Evolutionary conservation across 2,797 vertebrate species (phyloP).

Genomic region (Gymnoscopelus microlampas): DNA sequence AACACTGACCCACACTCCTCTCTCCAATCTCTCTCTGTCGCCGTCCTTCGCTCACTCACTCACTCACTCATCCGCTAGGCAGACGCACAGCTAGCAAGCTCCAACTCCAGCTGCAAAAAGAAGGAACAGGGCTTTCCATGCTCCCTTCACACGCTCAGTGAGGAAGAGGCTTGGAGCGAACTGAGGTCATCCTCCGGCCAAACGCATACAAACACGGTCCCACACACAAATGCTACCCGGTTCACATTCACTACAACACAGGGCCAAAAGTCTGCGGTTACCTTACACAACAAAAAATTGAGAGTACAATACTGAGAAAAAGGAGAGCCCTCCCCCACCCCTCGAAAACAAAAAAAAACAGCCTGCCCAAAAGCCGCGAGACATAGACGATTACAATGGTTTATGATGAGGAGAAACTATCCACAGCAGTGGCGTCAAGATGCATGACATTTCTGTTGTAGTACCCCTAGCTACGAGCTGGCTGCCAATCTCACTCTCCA

Average conservation of each 20-base stretch:
- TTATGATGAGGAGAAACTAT: slow-evolving; percentile 12
- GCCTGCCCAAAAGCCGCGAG: too few relatives aligned
- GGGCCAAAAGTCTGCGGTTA: neutral
- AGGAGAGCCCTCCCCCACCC: neutral
- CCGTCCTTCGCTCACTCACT: slow-evolving; percentile 4
- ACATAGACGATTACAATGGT: neutral
- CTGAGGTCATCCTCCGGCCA: slow-evolving; percentile 41
- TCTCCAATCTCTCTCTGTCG: neutral
- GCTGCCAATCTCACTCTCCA: slow-evolving; percentile 35
- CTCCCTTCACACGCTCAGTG: slow-evolving; percentile 26
- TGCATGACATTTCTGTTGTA: slow-evolving; percentile 58
- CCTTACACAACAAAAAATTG: slow-evolving; percentile 3
- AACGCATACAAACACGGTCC: slow-evolving; percentile 10
- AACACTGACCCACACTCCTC: slow-evolving; percentile 68
- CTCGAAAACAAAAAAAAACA: neutral
- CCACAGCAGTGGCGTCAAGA: slow-evolving; percentile 34
- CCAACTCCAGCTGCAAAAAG: slow-evolving; percentile 22
- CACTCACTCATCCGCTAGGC: slow-evolving; percentile 18
- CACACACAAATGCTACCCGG: slow-evolving; percentile 18
- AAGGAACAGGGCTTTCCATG: slow-evolving; percentile 11
- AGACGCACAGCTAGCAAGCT: slow-evolving; percentile 22
- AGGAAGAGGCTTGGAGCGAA: slow-evolving; percentile 21
- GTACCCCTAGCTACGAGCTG: slow-evolving; percentile 59
- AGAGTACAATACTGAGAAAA: neutral
- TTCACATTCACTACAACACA: slow-evolving; percentile 11